Base-by-base conservation (phyloP, 2,797 vertebrate genomes). In the Pteronotus mesoamericanus region DNA sequence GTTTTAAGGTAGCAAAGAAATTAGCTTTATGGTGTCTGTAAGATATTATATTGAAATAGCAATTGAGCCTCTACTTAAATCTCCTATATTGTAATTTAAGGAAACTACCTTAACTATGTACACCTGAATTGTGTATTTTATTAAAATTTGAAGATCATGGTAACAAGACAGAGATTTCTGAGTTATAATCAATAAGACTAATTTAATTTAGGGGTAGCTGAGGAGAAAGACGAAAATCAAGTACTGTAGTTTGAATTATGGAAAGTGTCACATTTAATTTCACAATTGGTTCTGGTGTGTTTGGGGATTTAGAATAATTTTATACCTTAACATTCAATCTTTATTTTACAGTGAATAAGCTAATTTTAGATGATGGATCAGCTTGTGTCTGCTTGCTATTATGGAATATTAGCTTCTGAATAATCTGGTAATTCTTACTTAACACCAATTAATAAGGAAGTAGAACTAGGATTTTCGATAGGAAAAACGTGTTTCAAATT, bases 291-390 rank as follows among this genome's bases (percentile, higher is more conserved):
- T 97, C 96, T 97, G 97, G 91, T 97, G 96, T 98, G 97, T 97
- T 97, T 95, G 95, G 97, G 93, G 96, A 97, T 97, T 97, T 97
- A 96, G 96, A 97, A 97, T 97, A 97, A 98, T 98, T 97, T 97
- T 96, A 97, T 97, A 97, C 97, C 97, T 97, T 97, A 97, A 97
- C 93, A 83, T 97, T 98, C 97, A 92, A 95, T 97, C 97, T 97
- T 97, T 96, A 97, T 96, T 98, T 97, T 96, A 93, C 51, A 96
- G 55, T 93, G 96, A 97, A 96, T 96, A 94, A 95, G 95, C 95
- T 98, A 97, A 97, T 97, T 97, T 95, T 94, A 94, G 83, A 86
- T 96, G 95, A 96, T 39, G 94, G 77, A 57, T 89, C 92, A 97
- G 95, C 93, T 91, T 97, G 89, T 42, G 39, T 89, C 86, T 95